phyloP scores from a whole-genome alignment of 1,140 invertebrate genomes.

The Drosophila insularis region DNA sequence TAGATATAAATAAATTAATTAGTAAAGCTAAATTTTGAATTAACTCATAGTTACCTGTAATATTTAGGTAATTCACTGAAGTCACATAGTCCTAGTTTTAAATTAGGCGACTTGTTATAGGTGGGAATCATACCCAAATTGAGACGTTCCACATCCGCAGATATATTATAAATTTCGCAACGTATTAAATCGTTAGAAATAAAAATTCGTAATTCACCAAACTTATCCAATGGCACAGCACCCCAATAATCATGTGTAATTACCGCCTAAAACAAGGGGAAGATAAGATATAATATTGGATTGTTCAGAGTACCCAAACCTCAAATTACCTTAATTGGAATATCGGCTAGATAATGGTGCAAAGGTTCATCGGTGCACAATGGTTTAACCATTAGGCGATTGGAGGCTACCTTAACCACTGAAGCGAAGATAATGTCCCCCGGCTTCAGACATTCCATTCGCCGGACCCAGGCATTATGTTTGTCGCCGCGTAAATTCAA shows the following conservation, averaged over 20 bases:
- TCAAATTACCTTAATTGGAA: conserved; percentile 91
- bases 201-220: conserved; percentile 90
- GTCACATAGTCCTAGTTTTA: conserved; percentile 91
- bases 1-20: not conserved
- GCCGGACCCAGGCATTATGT: conserved; percentile 51
- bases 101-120: conserved; percentile 87
- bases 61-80: conserved; percentile 92
- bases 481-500: conserved; percentile 82
- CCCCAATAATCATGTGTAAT: conserved; percentile 60
- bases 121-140: conserved; percentile 92
- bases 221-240: conserved; percentile 85
- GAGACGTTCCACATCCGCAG: conserved; percentile 93
- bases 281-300: no score
- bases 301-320: no score
- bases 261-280: conserved; percentile 52
- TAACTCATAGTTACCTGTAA: conserved; percentile 89
- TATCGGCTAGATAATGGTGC: conserved; percentile 90
- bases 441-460: conserved; percentile 84
- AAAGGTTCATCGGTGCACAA: conserved; percentile 91
- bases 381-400: conserved; percentile 90
- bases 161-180: conserved; percentile 94
- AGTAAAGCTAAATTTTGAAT: not conserved
- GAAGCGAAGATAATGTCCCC: conserved; percentile 93
- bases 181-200: conserved; percentile 92
- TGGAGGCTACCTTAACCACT: conserved; percentile 86